phyloP scores from a whole-genome alignment of 2,888 invertebrate genomes.

The Ditylenchus weischeri region DNA sequence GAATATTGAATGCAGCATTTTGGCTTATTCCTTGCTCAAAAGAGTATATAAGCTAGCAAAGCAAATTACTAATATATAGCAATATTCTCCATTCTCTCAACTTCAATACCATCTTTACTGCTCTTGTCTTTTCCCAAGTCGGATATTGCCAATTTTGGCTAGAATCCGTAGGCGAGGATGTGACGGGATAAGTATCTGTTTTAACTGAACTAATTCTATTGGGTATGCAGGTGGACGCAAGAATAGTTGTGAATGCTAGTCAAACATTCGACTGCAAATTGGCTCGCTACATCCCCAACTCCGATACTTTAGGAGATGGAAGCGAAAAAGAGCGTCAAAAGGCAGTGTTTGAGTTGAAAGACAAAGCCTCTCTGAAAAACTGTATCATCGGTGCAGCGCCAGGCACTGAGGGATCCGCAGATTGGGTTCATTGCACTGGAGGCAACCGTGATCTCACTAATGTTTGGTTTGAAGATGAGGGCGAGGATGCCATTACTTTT shows the following conservation, averaged over 20 bases:
- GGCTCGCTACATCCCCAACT: constrained; percentile 14
- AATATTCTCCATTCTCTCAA: too few relatives aligned
- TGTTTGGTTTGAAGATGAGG: constrained; percentile 19
- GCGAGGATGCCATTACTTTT: constrained; percentile 8
- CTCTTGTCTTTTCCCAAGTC: too few relatives aligned
- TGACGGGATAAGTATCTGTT: too few relatives aligned
- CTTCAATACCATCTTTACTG: too few relatives aligned
- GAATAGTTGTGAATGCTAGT: not conserved
- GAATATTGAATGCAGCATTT: too few relatives aligned
- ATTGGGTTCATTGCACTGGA: not conserved
- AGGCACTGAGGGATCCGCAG: constrained; percentile 3
- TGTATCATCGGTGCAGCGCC: constrained; percentile 14
- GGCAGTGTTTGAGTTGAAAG: constrained; percentile 2
- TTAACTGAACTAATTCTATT: too few relatives aligned
- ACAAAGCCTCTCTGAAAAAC: constrained; percentile 1
- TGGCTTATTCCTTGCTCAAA: too few relatives aligned
- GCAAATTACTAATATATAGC: too few relatives aligned
- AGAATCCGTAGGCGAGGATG: too few relatives aligned
- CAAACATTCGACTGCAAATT: constrained; percentile 12
- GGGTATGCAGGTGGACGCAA: too few relatives aligned
- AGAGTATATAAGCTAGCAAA: too few relatives aligned
- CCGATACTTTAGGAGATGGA: constrained; percentile 8
- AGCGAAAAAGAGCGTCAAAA: constrained; percentile 3
- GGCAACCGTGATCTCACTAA: constrained; percentile 8
- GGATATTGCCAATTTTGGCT: too few relatives aligned